phyloP scores from a whole-genome alignment of 2,113 vertebrate genomes.

The Struthio camelus region DNA sequence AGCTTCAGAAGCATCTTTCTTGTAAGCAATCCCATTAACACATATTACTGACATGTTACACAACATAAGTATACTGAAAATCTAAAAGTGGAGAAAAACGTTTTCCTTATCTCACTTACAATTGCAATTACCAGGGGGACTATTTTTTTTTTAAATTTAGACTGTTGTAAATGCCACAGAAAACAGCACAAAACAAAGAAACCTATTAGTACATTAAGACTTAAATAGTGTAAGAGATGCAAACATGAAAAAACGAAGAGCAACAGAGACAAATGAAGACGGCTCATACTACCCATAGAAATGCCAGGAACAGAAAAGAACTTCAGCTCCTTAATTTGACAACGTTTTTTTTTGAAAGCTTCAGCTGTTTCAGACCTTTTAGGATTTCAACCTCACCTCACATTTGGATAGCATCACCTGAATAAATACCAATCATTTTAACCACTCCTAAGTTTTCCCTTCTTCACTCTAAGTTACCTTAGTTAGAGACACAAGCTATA shows the following conservation, averaged over 20 bases:
- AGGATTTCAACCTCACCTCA: background rate
- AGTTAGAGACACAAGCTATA: background rate
- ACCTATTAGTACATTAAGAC: background rate
- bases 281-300: background rate
- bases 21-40: background rate
- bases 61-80: too few relatives aligned
- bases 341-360: background rate
- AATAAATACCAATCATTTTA: background rate
- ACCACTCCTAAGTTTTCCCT: background rate
- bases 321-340: background rate
- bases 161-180: too few relatives aligned
- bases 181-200: background rate
- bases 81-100: too few relatives aligned
- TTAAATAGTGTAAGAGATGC: background rate
- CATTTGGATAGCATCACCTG: background rate
- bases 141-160: background rate
- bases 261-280: background rate
- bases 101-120: too few relatives aligned
- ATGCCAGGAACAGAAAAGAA: background rate
- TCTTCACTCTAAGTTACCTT: background rate
- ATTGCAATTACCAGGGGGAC: background rate
- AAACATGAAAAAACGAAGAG: background rate
- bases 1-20: background rate
- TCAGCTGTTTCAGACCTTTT: background rate
- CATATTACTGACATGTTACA: background rate